Conservation (phyloP, 2,113 vertebrate genomes). For the Synodontis membranacea region DNA sequence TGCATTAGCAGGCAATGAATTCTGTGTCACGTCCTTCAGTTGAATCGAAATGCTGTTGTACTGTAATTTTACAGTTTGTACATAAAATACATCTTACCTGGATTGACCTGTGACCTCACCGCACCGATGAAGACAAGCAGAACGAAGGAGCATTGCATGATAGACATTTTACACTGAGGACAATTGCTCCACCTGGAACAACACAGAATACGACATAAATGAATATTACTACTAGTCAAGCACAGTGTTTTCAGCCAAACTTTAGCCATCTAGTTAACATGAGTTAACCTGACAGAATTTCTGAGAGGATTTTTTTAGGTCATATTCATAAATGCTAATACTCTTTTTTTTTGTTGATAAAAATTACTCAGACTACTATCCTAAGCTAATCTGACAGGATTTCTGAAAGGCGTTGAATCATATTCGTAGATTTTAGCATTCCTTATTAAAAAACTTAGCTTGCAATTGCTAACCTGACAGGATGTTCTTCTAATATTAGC, state of each 20-base stretch:
- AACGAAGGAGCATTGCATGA: conserved; percentile 21
- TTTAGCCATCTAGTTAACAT: background rate
- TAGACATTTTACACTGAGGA: background rate
- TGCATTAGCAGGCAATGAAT: background rate
- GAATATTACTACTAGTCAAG: background rate
- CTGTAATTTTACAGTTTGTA: background rate
- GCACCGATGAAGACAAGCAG: conserved; percentile 56
- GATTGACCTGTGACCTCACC: conserved; percentile 67
- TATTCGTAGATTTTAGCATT: background rate
- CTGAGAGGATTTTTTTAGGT: background rate
- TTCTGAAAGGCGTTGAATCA: too few relatives aligned
- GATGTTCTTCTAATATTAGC: background rate
- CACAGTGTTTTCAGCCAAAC: background rate
- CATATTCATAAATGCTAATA: background rate
- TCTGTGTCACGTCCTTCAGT: background rate
- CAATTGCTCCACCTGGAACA: background rate
- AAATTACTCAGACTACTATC: background rate
- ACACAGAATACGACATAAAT: background rate
- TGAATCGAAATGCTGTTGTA: background rate
- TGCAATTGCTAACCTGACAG: background rate
- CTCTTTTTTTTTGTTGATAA: background rate
- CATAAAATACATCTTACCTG: conserved; percentile 57
- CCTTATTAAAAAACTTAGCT: background rate
- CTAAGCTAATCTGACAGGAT: background rate
- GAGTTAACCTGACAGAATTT: background rate